Evolutionary conservation across 2,113 vertebrate species (phyloP).

Genomic region (Danio rerio): GRCz12tu NC_133182.1:35756001-35756500

Average conservation of each 20-base stretch:
- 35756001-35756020: conserved; percentile 64
- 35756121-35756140: conserved; percentile 55
- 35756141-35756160: conserved; percentile 41
- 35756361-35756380: not conserved
- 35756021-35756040: conserved; percentile 75
- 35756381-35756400: not conserved
- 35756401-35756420: not conserved
- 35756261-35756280: conserved; percentile 39
- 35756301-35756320: conserved; percentile 9
- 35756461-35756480: not conserved
- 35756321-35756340: not conserved
- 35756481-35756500: too few species aligned
- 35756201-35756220: conserved; percentile 49
- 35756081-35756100: conserved; percentile 80
- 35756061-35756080: conserved; percentile 80
- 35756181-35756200: conserved; percentile 53
- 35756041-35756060: conserved; percentile 79
- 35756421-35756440: not conserved
- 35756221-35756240: conserved; percentile 42
- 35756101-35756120: conserved; percentile 76
- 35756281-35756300: conserved; percentile 26
- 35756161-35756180: conserved; percentile 51
- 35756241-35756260: conserved; percentile 51
- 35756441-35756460: not conserved
- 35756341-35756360: conserved; percentile 5